Percentiles rank a stretch among this genome's conserved stretches.
phyloP scores from a whole-genome alignment of 2,797 vertebrate genomes.

The Diceros bicornis region DNA sequence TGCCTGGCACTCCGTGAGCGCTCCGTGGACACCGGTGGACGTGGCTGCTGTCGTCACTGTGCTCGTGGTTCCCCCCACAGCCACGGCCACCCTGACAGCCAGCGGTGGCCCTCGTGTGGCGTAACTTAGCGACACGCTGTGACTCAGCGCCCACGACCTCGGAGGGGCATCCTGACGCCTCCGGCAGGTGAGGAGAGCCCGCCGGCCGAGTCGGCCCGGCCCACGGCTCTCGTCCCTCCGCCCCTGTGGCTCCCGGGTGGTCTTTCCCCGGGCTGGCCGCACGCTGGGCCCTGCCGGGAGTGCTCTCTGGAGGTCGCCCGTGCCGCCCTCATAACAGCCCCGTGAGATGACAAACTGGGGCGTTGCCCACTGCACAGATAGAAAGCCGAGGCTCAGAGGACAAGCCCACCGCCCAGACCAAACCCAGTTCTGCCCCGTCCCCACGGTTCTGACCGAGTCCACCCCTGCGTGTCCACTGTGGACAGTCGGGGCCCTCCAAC shows the following conservation, averaged over 20 bases:
- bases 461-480: too few species aligned
- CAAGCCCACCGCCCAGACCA: neutral
- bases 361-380: neutral
- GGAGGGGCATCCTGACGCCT: fast-evolving
- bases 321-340: too few species aligned
- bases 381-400: neutral
- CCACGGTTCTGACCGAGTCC: neutral
- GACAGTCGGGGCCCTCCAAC: neutral
- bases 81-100: fast-evolving
- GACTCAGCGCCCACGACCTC: fast-evolving
- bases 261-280: neutral
- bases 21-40: fast-evolving
- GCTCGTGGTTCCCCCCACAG: fast-evolving
- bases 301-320: neutral
- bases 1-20: neutral
- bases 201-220: neutral
- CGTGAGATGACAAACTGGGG: neutral
- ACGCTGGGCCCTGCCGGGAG: fast-evolving
- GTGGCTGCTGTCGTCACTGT: fast-evolving
- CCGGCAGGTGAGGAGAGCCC: neutral
- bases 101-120: fast-evolving
- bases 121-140: fast-evolving
- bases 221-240: neutral
- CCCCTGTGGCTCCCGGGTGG: too few species aligned
- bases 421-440: neutral